These are phyloP conservation scores for Pelodytes ibericus DNA, from an alignment of 2,797 vertebrate genomes.

Conservation along the genomic window DNA sequence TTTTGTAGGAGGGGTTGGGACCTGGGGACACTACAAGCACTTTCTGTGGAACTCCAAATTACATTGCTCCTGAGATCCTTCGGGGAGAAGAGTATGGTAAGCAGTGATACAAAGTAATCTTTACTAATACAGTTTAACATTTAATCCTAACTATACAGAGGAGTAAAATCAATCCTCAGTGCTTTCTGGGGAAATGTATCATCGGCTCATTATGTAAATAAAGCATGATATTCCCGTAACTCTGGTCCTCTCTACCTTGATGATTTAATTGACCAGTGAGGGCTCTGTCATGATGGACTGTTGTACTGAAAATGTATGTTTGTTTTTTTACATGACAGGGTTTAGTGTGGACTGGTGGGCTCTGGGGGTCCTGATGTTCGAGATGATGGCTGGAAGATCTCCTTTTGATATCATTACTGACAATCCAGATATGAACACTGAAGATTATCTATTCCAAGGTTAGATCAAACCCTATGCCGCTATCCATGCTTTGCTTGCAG, in stretches of 20 bases:
- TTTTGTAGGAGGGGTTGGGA: slow-evolving; percentile 90
- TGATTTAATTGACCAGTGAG: neutral
- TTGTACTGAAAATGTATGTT: neutral
- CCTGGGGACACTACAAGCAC: slow-evolving; percentile 98
- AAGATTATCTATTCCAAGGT: slow-evolving; percentile 99
- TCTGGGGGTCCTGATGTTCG: slow-evolving; percentile 96
- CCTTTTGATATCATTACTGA: slow-evolving; percentile 98
- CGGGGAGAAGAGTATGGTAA: slow-evolving; percentile 96
- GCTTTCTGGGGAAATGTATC: neutral
- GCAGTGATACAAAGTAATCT: slow-evolving; percentile 50
- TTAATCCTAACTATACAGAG: neutral
- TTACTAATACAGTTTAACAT: neutral
- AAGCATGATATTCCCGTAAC: neutral
- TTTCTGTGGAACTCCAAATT: slow-evolving; percentile 97
- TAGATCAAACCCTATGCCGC: neutral
- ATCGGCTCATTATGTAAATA: slow-evolving; percentile 4
- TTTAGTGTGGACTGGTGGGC: slow-evolving; percentile 99
- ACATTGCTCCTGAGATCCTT: slow-evolving; percentile 96
- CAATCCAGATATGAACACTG: slow-evolving; percentile 99
- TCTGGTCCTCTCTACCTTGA: neutral
- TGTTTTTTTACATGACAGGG: slow-evolving; percentile 68
- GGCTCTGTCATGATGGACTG: neutral
- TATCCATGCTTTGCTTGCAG: neutral
- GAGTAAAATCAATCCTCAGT: slow-evolving; percentile 10
- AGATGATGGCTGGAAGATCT: slow-evolving; percentile 98